A percentile compares a stretch with the other conserved stretches of the same genome.
Conservation (phyloP, 2,113 vertebrate genomes). For the Potamarius usumacintae region DNA sequence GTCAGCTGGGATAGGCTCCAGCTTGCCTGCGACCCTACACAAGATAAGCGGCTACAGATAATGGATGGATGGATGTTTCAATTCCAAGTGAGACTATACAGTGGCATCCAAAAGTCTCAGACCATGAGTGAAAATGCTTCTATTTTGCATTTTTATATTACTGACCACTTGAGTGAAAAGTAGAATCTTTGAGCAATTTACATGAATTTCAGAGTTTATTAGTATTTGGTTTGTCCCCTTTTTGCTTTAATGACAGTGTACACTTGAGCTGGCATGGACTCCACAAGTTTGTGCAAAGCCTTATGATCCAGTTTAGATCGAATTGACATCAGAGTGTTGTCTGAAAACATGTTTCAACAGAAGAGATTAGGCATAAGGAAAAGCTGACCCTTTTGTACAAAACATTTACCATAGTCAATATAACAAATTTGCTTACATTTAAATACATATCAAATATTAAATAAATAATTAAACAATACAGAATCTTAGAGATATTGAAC, state of each 20-base stretch:
- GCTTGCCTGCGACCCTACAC: no score
- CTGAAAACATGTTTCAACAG: not conserved
- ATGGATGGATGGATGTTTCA: no score
- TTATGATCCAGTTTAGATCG: no score
- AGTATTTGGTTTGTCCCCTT: no score
- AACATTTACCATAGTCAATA: not conserved
- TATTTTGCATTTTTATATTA: not conserved
- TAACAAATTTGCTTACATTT: not conserved
- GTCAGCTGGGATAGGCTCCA: no score
- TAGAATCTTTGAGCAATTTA: not conserved
- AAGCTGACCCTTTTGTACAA: not conserved
- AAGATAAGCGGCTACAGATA: no score
- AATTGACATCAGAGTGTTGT: not conserved
- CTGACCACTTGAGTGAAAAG: no score
- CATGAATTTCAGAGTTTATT: no score
- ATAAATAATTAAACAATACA: not conserved
- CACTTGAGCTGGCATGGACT: no score
- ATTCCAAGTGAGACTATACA: not conserved
- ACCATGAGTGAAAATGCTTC: not conserved
- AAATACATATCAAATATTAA: no score
- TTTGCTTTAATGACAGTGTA: no score
- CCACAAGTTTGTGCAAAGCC: no score
- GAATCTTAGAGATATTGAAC: not conserved
- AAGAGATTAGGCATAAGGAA: not conserved
- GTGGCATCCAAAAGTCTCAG: not conserved